Evolutionary conservation across 2,113 vertebrate genomes (phyloP).

Genomic region (Caracal caracal): DNA sequence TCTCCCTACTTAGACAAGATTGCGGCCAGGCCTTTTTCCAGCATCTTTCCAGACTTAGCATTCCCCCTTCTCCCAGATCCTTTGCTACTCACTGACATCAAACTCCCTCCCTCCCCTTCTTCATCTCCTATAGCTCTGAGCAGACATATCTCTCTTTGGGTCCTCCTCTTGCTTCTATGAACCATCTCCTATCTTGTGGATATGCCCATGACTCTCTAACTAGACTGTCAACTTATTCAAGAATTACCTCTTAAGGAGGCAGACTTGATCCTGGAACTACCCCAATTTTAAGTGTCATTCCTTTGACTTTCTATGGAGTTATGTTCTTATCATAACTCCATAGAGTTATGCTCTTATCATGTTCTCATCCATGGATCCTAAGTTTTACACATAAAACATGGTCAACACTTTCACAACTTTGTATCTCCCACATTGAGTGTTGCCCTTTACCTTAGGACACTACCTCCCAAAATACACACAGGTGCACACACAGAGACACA

Average conservation of each 20-base stretch:
- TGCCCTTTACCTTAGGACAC: neutral
- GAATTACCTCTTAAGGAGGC: neutral
- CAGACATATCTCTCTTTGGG: neutral
- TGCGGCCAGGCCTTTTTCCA: neutral
- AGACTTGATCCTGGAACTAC: neutral
- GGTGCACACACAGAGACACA: neutral
- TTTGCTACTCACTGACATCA: neutral
- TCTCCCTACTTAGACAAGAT: conserved; percentile 21
- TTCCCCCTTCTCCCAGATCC: neutral
- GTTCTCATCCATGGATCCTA: too few species aligned
- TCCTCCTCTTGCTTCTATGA: neutral
- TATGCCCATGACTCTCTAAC: neutral
- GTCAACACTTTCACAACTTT: neutral
- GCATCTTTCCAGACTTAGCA: neutral
- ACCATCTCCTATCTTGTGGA: neutral
- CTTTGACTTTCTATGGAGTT: neutral
- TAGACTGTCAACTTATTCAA: neutral
- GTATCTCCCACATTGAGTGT: neutral
- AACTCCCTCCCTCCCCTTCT: neutral
- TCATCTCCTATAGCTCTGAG: neutral
- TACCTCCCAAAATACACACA: neutral
- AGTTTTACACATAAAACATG: neutral
- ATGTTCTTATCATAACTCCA: neutral
- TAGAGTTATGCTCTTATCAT: neutral
- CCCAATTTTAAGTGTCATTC: neutral